phyloP scores from a whole-genome alignment of 2,888 invertebrate genomes.

The Eupithecia insigniata region DNA sequence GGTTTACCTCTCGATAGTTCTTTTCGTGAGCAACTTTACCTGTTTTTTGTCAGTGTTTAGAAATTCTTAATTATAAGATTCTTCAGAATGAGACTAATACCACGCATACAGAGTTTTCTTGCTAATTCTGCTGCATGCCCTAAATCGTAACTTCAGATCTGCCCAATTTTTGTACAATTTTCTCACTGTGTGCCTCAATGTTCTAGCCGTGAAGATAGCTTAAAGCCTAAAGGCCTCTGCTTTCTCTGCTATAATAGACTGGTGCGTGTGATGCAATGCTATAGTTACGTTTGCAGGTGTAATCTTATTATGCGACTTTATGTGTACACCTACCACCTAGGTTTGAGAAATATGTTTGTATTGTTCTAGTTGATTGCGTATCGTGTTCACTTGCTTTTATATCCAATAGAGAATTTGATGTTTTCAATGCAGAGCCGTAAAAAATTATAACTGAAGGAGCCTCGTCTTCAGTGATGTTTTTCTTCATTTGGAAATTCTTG shows the following conservation, averaged over 20 bases:
- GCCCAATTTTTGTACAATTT: not conserved
- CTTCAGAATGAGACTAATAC: too few relatives aligned
- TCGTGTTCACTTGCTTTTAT: not conserved
- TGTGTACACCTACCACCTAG: not conserved
- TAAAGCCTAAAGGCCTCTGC: not conserved
- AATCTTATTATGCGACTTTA: conserved; percentile 17
- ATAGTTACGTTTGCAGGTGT: conserved; percentile 22
- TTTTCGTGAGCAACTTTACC: too few relatives aligned
- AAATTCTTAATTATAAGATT: too few relatives aligned
- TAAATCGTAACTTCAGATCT: not conserved
- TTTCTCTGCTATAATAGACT: conserved; percentile 5
- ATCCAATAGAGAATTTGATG: not conserved
- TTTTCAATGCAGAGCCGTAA: not conserved
- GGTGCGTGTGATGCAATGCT: conserved; percentile 23
- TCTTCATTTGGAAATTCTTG: not conserved
- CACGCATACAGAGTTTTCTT: too few relatives aligned
- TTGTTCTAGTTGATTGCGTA: conserved; percentile 1
- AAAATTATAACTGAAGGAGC: not conserved
- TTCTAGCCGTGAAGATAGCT: not conserved
- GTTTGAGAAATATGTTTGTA: not conserved
- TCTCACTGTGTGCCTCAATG: not conserved
- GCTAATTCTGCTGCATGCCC: too few relatives aligned
- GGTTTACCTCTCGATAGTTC: too few relatives aligned
- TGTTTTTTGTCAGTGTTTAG: too few relatives aligned
- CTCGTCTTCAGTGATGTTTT: not conserved